Evolutionary conservation across 2,888 invertebrate genomes (phyloP).

Genomic region (Drosophila anomelani): DNA sequence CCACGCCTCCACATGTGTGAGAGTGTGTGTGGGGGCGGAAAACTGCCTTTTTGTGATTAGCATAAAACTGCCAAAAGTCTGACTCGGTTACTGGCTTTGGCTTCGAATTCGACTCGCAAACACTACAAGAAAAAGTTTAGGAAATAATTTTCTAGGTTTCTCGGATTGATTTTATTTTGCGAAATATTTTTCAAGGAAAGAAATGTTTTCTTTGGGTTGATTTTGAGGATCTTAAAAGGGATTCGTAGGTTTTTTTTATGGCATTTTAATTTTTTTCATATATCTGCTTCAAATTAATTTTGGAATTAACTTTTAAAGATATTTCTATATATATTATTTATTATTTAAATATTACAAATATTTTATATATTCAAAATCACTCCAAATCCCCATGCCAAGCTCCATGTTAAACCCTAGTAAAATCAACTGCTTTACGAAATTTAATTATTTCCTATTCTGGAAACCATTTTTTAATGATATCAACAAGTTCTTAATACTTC

Average conservation of each 20-base stretch:
- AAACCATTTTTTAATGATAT: too few species aligned
- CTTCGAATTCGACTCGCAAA: conserved; percentile 14
- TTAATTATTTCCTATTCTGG: not conserved
- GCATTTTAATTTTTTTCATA: too few species aligned
- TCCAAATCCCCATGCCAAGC: too few species aligned
- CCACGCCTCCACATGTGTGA: conserved; percentile 24
- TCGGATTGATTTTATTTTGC: not conserved
- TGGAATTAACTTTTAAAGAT: too few species aligned
- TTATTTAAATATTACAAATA: not conserved
- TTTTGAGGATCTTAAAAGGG: not conserved
- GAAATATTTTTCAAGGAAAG: not conserved
- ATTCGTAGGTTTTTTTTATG: too few species aligned
- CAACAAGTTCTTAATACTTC: not conserved
- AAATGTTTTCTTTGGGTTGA: not conserved
- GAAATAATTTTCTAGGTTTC: not conserved
- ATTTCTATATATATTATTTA: too few species aligned
- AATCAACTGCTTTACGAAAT: too few species aligned
- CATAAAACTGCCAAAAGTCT: conserved; percentile 79
- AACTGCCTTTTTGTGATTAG: conserved; percentile 73
- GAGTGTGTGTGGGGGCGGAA: conserved; percentile 40
- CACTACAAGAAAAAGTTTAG: conserved; percentile 53
- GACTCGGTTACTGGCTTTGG: conserved; percentile 23
- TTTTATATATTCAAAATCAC: too few species aligned
- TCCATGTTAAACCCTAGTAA: too few species aligned
- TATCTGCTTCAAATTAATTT: not conserved